phyloP scores from a whole-genome alignment of 1,140 invertebrate genomes.

The Cydia amplana region DNA sequence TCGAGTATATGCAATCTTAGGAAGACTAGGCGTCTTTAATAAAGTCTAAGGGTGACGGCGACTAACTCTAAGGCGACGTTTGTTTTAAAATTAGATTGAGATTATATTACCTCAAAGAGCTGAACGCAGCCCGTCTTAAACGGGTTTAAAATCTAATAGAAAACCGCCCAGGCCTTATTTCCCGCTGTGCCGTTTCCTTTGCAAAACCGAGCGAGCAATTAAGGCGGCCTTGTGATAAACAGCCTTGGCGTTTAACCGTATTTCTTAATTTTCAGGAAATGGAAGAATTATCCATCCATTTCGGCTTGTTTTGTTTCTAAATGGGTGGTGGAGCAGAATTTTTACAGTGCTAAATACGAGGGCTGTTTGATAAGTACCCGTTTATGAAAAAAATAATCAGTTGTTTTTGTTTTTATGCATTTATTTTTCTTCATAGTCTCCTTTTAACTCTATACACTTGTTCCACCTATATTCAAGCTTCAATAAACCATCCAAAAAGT shows the following conservation, averaged over 20 bases:
- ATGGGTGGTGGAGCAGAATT: background rate
- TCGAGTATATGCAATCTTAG: too few relatives aligned
- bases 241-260: slow-evolving; percentile 3
- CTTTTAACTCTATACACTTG: too few relatives aligned
- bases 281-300: background rate
- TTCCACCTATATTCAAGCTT: too few relatives aligned
- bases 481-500: too few relatives aligned
- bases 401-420: too few relatives aligned
- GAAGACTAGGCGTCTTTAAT: too few relatives aligned
- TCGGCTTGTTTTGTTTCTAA: background rate
- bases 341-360: too few relatives aligned
- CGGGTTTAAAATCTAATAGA: slow-evolving; percentile 17
- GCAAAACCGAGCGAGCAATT: slow-evolving; percentile 20
- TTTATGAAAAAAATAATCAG: too few relatives aligned
- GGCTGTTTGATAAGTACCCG: too few relatives aligned
- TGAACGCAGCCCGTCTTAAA: background rate
- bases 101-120: background rate
- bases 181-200: slow-evolving; percentile 6
- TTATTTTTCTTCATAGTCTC: too few relatives aligned
- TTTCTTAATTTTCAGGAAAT: slow-evolving; percentile 14
- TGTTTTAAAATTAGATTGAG: background rate
- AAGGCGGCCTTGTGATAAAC: slow-evolving; percentile 17
- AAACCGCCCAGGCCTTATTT: slow-evolving; percentile 16
- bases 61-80: background rate
- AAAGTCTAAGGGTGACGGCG: too few relatives aligned